These are phyloP conservation scores for Pectinophora gossypiella DNA, from an alignment of 1,140 invertebrate genomes.

Conservation along the genomic window DNA sequence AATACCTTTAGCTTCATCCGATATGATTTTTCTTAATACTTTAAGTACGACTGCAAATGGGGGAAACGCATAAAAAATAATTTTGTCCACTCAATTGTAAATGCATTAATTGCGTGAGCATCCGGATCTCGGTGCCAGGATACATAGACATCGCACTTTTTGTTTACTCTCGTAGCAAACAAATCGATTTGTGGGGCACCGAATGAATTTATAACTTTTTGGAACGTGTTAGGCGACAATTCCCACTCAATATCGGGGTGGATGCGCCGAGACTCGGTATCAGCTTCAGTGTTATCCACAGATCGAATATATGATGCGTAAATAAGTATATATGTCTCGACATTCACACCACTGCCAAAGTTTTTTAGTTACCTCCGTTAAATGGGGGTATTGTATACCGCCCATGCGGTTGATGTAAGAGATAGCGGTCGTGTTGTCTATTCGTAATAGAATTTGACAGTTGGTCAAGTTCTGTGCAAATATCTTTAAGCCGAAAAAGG, in stretches of 20 bases:
- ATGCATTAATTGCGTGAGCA: slow-evolving; percentile 25
- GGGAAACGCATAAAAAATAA: slow-evolving; percentile 38
- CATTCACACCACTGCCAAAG: slow-evolving; percentile 38
- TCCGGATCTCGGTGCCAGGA: slow-evolving; percentile 26
- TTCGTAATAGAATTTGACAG: slow-evolving; percentile 23
- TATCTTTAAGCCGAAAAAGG: slow-evolving; percentile 9
- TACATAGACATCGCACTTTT: slow-evolving; percentile 29
- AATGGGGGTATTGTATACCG: slow-evolving; percentile 18
- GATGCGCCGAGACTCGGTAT: slow-evolving; percentile 21
- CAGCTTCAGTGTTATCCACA: slow-evolving; percentile 27
- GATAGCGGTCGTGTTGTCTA: slow-evolving; percentile 32
- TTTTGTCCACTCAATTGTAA: slow-evolving; percentile 29
- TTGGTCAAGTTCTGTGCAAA: slow-evolving; percentile 12
- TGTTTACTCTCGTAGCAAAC: slow-evolving; percentile 25
- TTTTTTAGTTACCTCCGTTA: slow-evolving; percentile 18
- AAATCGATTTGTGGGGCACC: slow-evolving; percentile 20
- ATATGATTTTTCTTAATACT: slow-evolving; percentile 26
- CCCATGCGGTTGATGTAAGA: slow-evolving; percentile 30
- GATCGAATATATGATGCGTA: slow-evolving; percentile 26
- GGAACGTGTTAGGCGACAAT: slow-evolving; percentile 10
- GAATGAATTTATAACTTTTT: slow-evolving; percentile 16
- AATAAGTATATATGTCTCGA: slow-evolving; percentile 21
- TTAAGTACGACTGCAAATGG: slow-evolving; percentile 29
- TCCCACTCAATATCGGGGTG: slow-evolving; percentile 18
- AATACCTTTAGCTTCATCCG: slow-evolving; percentile 22